These are phyloP conservation scores for Thymelicus acteon DNA, from an alignment of 2,888 invertebrate species.

Conservation along the genomic window DNA sequence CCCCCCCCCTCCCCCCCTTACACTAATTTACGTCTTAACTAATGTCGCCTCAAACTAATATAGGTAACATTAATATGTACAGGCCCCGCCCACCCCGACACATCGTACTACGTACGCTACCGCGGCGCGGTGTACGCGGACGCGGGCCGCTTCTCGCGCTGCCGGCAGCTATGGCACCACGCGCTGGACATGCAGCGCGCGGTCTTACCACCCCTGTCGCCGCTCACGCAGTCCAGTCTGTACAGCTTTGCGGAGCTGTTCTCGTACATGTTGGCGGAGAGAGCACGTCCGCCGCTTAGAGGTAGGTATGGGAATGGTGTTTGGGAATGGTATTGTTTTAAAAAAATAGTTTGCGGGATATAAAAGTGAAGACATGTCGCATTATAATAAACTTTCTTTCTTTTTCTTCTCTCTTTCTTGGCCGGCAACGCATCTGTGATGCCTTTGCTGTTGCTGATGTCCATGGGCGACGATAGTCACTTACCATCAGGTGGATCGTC, in stretches of 20 bases:
- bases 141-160: slow-evolving; percentile 95
- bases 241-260: slow-evolving; percentile 98
- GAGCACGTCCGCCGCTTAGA: slow-evolving; percentile 88
- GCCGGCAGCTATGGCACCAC: slow-evolving; percentile 98
- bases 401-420: too few relatives aligned
- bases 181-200: slow-evolving; percentile 98
- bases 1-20: too few relatives aligned
- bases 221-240: slow-evolving; percentile 97
- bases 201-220: slow-evolving; percentile 95
- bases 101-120: slow-evolving; percentile 97
- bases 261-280: slow-evolving; percentile 96
- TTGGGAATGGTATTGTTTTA: too few relatives aligned
- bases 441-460: too few relatives aligned
- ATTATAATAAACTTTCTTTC: too few relatives aligned
- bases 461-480: too few relatives aligned
- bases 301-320: slow-evolving; percentile 57
- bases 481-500: too few relatives aligned
- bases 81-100: slow-evolving; percentile 97
- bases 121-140: slow-evolving; percentile 97
- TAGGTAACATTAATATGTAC: background rate
- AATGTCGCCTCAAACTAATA: too few relatives aligned
- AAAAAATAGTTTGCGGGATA: too few relatives aligned
- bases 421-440: too few relatives aligned
- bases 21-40: too few relatives aligned
- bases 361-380: too few relatives aligned